phyloP scores from a whole-genome alignment of 2,113 vertebrate genomes.

The Podilymbus podiceps region DNA sequence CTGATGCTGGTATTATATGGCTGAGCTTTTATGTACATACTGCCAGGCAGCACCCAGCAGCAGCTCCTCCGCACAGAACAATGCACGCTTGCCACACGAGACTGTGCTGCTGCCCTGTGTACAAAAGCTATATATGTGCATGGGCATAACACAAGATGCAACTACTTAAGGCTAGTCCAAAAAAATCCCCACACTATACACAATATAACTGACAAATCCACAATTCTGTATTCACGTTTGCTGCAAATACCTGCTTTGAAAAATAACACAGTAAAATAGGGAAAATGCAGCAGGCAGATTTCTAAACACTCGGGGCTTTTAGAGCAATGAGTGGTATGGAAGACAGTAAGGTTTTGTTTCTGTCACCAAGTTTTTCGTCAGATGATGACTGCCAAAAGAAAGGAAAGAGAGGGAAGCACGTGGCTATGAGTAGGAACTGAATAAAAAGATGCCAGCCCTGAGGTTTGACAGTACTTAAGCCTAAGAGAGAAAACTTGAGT shows the following conservation, averaged over 20 bases:
- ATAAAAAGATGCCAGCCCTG: not conserved
- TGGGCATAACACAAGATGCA: accelerated
- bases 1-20: not conserved
- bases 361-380: not conserved
- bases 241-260: not conserved
- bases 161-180: not conserved
- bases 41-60: not conserved
- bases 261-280: not conserved
- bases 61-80: not conserved
- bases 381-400: not conserved
- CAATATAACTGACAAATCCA: not conserved
- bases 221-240: accelerated
- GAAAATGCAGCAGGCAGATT: not conserved
- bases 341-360: not conserved
- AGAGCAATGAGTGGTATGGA: not conserved
- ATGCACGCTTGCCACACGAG: accelerated
- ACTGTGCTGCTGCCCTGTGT: not conserved
- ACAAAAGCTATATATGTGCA: no score
- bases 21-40: not conserved
- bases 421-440: not conserved
- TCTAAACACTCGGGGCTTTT: not conserved
- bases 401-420: not conserved
- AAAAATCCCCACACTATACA: not conserved
- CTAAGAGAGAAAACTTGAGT: not conserved
- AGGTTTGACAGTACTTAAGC: not conserved